Percentiles rank a stretch among this genome's conserved stretches.
Evolutionary conservation across 2,888 invertebrate species (phyloP).

Genomic region (Tortrix viridana): DNA sequence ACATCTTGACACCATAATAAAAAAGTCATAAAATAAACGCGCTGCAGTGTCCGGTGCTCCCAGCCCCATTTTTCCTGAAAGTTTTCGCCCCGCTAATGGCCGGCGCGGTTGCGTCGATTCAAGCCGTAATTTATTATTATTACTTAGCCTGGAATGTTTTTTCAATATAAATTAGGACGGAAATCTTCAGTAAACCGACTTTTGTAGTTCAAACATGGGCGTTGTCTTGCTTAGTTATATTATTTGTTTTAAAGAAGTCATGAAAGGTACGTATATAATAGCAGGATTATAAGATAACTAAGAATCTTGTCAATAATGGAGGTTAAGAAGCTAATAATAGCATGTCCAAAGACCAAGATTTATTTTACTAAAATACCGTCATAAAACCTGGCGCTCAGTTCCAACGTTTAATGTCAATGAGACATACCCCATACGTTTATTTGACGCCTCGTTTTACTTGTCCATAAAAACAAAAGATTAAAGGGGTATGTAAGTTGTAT

Average conservation of each 20-base stretch:
- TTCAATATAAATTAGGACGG: slow-evolving; percentile 34
- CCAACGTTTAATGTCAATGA: too few species aligned
- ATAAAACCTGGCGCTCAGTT: too few species aligned
- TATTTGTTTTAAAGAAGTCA: not conserved
- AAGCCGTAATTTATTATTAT: slow-evolving; percentile 54
- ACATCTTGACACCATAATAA: too few species aligned
- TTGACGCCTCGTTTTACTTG: too few species aligned
- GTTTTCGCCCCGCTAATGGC: slow-evolving; percentile 70
- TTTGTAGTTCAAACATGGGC: slow-evolving; percentile 4
- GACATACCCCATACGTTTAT: too few species aligned
- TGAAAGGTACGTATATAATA: not conserved
- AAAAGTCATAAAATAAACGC: not conserved
- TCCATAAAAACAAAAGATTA: too few species aligned
- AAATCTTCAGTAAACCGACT: slow-evolving; percentile 19
- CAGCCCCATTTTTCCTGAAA: slow-evolving; percentile 59
- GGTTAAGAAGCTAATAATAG: too few species aligned
- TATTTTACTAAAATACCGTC: too few species aligned
- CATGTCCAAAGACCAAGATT: too few species aligned
- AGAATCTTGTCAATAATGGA: too few species aligned
- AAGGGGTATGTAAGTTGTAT: too few species aligned
- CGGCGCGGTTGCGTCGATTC: slow-evolving; percentile 62
- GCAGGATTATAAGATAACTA: too few species aligned
- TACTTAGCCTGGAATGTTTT: slow-evolving; percentile 38
- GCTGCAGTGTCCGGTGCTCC: slow-evolving; percentile 50
- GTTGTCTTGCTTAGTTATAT: not conserved